Base-by-base conservation (phyloP, 2,888 invertebrate genomes). In the Lochmaea crataegi region DNA sequence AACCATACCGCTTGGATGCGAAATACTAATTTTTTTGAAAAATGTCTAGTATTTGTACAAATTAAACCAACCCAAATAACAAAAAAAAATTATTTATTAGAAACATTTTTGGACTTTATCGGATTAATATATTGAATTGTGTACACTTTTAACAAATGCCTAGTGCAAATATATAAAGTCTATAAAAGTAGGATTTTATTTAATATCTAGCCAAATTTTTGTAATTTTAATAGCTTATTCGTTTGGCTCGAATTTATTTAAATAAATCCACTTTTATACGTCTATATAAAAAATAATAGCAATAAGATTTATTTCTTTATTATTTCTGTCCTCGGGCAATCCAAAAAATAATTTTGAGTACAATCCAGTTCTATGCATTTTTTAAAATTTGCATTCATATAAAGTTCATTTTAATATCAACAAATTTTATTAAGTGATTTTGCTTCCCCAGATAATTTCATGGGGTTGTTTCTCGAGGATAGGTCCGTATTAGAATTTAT, bases 261-360 rank as follows among this genome's bases (percentile, higher is more conserved):
- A 42, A 63, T 38, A 3, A 16, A 38, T 42, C 61, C 16, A 42
- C 61, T 42, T 57, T 57, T 67, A 48, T 57, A 67, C 16, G 48
- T 65, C 53, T 65, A 42, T 70, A 45, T 26, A 70, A 68, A 68
- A 63, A 26, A 57, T 57, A 26, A 45, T 70, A 70, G 70, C 70
- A 70, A 70, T 70, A 70, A 70, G 63, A 67, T 58, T 61, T 68
- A 53, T 42, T 61, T 61, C 61, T 41, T 63, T 63, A 63, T 69
- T 68, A 61, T 68, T 51, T 61, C 61, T 63, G 60, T 16, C 16
- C 60, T 60, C 38, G 16, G 60, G n/a, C 38, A 60, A n/a, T 32
- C 60, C n/a, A 14, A 14, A 38, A 38, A 60, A 26, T 12, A 32
- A 60, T 60, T 60, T 38, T 6, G 3, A 58, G 12, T n/a, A 51